Conservation (phyloP, 2,113 vertebrate species). For the Calidris pygmaea region DNA sequence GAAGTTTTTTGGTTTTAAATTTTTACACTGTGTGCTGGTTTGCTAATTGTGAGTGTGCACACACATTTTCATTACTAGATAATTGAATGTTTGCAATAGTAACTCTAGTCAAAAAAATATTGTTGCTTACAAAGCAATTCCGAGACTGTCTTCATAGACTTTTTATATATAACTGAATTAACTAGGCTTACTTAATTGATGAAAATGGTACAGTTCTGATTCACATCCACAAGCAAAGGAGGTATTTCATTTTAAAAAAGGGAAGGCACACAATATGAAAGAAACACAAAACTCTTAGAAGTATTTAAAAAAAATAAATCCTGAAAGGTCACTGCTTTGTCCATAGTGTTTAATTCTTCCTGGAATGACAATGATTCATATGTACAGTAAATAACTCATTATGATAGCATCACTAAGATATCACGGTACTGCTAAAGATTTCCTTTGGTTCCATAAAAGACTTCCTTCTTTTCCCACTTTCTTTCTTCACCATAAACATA, state of each 20-base stretch:
- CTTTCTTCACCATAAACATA: background rate
- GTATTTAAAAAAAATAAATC: background rate
- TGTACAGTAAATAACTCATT: background rate
- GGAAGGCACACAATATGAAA: background rate
- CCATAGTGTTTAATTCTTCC: background rate
- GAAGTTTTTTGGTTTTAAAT: background rate
- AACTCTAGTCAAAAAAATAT: background rate
- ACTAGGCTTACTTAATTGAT: background rate
- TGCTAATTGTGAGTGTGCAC: background rate
- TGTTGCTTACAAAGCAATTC: background rate
- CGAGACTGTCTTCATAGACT: background rate
- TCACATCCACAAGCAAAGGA: background rate
- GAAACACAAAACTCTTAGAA: background rate
- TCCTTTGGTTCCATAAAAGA: background rate
- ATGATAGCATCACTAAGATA: background rate
- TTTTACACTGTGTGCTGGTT: background rate
- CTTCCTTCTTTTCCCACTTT: background rate
- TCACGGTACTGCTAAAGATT: background rate
- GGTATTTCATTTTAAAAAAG: background rate
- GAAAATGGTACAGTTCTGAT: background rate
- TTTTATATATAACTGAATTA: background rate
- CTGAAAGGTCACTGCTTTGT: background rate
- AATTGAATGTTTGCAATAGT: background rate
- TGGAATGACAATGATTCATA: background rate
- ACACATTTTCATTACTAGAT: background rate